Conservation (phyloP, 2,113 vertebrate genomes). For the Cricetomys ansorgei region DNA sequence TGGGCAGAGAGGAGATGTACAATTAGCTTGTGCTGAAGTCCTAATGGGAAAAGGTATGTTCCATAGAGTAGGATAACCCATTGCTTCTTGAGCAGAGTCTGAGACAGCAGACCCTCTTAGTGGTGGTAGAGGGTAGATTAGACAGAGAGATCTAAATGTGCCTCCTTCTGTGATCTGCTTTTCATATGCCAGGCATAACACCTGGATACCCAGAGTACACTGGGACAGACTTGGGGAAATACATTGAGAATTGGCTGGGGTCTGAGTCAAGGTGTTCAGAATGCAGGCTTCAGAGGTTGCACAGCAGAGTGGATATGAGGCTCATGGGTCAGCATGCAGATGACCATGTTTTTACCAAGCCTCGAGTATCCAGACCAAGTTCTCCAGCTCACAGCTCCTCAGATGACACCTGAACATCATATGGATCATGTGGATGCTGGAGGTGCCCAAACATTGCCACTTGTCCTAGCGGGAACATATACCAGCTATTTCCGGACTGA, state of each 20-base stretch:
- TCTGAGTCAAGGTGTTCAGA: not conserved
- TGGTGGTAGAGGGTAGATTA: not conserved
- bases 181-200: not conserved
- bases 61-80: not conserved
- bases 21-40: not conserved
- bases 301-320: not conserved
- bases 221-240: not conserved
- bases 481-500: not conserved
- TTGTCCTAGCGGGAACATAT: not conserved
- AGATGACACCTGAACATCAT: not conserved
- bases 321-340: not conserved
- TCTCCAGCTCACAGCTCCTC: not conserved
- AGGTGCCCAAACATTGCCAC: not conserved
- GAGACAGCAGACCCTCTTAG: accelerated
- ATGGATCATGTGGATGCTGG: not conserved
- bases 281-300: not conserved
- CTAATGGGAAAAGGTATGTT: not conserved
- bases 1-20: not conserved
- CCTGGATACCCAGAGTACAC: not conserved
- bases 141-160: not conserved
- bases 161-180: not conserved
- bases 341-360: not conserved
- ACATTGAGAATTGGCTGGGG: not conserved
- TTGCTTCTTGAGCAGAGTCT: not conserved
- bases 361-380: not conserved